Conservation (phyloP, 2,797 vertebrate genomes). For the Hoplostethus atlanticus region DNA sequence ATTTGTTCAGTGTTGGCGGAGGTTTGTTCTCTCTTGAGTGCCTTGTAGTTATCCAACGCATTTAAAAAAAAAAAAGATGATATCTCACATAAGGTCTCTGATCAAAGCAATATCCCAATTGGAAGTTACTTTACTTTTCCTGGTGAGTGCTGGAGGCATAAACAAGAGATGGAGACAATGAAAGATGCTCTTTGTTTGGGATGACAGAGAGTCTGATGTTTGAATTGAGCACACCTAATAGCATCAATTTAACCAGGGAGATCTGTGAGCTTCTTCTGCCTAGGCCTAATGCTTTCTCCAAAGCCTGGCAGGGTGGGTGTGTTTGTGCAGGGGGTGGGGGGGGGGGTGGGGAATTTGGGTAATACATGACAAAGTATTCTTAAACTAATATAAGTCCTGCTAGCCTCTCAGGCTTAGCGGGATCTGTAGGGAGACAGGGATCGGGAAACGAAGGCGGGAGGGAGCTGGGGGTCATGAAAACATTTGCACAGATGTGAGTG, state of each 20-base stretch:
- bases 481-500: constrained; percentile 71
- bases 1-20: too few relatives aligned
- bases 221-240: constrained; percentile 66
- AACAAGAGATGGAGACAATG: constrained; percentile 58
- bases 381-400: constrained; percentile 57
- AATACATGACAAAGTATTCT: constrained; percentile 52
- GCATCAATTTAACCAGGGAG: constrained; percentile 65
- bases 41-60: too few relatives aligned
- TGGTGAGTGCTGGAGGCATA: constrained; percentile 50
- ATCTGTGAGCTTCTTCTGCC: constrained; percentile 54
- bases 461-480: constrained; percentile 42
- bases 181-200: constrained; percentile 67
- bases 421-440: constrained; percentile 34
- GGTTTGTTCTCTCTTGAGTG: too few relatives aligned
- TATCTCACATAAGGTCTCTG: constrained; percentile 30
- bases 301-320: constrained; percentile 24
- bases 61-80: neutral
- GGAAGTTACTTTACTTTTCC: constrained; percentile 19
- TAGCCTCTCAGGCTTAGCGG: constrained; percentile 33
- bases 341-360: constrained; percentile 1
- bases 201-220: constrained; percentile 66
- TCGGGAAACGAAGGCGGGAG: neutral
- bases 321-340: constrained; percentile 17
- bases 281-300: constrained; percentile 35
- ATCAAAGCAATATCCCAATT: constrained; percentile 57